These are phyloP conservation scores for Conchocele bisecta DNA, from an alignment of 2,888 invertebrate species.

Conservation along the genomic window DNA sequence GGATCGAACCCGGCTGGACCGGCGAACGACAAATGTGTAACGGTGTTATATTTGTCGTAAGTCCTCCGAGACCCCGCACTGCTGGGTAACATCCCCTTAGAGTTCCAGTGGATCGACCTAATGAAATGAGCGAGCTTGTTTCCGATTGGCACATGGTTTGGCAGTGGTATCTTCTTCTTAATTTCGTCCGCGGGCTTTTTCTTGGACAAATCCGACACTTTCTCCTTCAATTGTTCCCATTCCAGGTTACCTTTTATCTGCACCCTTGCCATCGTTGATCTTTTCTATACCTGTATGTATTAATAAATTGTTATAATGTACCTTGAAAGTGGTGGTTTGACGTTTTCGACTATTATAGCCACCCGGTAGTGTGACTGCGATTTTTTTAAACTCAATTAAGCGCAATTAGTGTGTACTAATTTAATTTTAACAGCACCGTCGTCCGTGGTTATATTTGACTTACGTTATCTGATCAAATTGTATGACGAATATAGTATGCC, in stretches of 20 bases:
- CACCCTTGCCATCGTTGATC: background rate
- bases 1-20: conserved; percentile 60
- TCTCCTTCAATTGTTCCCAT: conserved; percentile 37
- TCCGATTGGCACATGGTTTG: conserved; percentile 63
- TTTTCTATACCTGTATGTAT: no score
- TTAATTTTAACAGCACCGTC: no score
- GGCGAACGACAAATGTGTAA: conserved; percentile 66
- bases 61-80: conserved; percentile 65
- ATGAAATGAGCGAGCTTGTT: conserved; percentile 71
- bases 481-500: no score
- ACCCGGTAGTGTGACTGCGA: no score
- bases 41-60: conserved; percentile 65
- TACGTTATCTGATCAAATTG: no score
- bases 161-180: conserved; percentile 58
- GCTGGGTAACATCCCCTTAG: conserved; percentile 67
- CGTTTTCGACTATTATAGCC: no score
- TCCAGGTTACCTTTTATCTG: conserved; percentile 1
- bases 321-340: no score
- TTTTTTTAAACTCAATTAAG: no score
- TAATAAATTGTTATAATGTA: no score
- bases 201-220: conserved; percentile 32
- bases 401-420: no score
- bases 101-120: conserved; percentile 69
- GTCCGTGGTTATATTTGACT: no score
- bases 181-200: conserved; percentile 54